Conservation (phyloP, 2,888 invertebrate species). For the Platycheirus albimanus region DNA sequence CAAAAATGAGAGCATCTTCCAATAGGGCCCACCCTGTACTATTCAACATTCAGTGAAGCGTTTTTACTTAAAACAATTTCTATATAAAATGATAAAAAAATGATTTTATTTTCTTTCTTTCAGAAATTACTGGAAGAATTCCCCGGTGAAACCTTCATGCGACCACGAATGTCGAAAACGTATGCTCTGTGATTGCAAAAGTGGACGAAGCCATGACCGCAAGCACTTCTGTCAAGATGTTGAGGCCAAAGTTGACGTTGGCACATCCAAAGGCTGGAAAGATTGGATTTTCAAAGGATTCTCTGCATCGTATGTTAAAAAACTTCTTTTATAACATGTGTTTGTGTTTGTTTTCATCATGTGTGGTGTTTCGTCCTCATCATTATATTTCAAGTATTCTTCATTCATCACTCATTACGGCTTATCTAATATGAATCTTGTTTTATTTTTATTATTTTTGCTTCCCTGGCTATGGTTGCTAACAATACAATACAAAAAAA, state of each 20-base stretch:
- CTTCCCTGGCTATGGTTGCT: slow-evolving; percentile 50
- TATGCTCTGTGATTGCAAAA: slow-evolving; percentile 92
- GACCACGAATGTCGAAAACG: slow-evolving; percentile 93
- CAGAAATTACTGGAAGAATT: slow-evolving; percentile 95
- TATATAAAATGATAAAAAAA: too few relatives aligned
- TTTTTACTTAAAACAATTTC: too few relatives aligned
- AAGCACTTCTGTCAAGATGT: slow-evolving; percentile 91
- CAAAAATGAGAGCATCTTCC: too few relatives aligned
- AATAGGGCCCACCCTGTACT: too few relatives aligned
- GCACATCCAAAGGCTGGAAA: slow-evolving; percentile 90
- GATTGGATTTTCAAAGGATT: slow-evolving; percentile 94
- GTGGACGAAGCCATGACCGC: slow-evolving; percentile 93
- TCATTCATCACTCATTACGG: slow-evolving; percentile 32
- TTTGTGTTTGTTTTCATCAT: slow-evolving; percentile 17
- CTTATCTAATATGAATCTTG: slow-evolving; percentile 50
- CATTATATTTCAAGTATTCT: slow-evolving; percentile 19
- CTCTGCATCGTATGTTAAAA: slow-evolving; percentile 91
- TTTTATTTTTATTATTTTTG: slow-evolving; percentile 20
- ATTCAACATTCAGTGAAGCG: too few relatives aligned
- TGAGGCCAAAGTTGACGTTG: slow-evolving; percentile 92
- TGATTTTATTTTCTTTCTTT: slow-evolving; percentile 56
- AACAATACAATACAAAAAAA: slow-evolving; percentile 20
- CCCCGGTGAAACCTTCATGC: slow-evolving; percentile 91
- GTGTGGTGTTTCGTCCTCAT: slow-evolving; percentile 16
- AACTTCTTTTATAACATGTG: slow-evolving; percentile 53